phyloP scores from a whole-genome alignment of 2,888 invertebrate genomes.

The Magallana nippona region DNA sequence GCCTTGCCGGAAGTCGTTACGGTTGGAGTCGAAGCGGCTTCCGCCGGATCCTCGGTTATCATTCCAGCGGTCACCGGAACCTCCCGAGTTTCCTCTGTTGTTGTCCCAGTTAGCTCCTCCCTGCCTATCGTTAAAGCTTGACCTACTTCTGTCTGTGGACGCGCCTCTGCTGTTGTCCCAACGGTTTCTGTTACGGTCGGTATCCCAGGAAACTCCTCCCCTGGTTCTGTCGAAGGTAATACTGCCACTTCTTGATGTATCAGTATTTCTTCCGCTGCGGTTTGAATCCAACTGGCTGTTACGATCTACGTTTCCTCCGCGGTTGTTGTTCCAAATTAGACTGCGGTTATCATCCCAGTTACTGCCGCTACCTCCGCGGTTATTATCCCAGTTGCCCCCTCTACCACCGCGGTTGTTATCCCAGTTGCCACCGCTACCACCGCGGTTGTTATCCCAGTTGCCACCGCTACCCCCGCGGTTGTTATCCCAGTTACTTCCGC shows the following conservation, averaged over 20 bases:
- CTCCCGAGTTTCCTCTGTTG: slow-evolving; percentile 18
- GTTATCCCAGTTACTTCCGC: not conserved
- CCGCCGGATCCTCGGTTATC: slow-evolving; percentile 1
- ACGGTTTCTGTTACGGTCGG: slow-evolving; percentile 7
- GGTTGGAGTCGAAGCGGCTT: not conserved
- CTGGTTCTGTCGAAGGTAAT: slow-evolving; percentile 11
- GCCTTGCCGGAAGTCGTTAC: not conserved
- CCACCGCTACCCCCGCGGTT: slow-evolving; percentile 11
- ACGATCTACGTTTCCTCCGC: slow-evolving; percentile 8
- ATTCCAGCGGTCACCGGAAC: not conserved
- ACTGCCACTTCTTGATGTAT: slow-evolving; percentile 1
- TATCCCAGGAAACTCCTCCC: slow-evolving; percentile 9
- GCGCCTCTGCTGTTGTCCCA: slow-evolving; percentile 9
- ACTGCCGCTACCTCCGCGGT: slow-evolving; percentile 11
- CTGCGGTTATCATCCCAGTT: not conserved
- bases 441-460: slow-evolving; percentile 10
- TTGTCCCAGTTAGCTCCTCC: slow-evolving; percentile 16
- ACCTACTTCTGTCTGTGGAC: not conserved
- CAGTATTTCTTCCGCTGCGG: slow-evolving; percentile 4
- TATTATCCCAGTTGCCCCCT: not conserved
- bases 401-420: slow-evolving; percentile 18
- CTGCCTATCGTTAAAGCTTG: not conserved
- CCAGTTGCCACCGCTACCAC: not conserved
- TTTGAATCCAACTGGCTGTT: not conserved
- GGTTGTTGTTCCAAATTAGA: not conserved